phyloP scores from a whole-genome alignment of 2,888 invertebrate species.

The Ophion obscuratus region DNA sequence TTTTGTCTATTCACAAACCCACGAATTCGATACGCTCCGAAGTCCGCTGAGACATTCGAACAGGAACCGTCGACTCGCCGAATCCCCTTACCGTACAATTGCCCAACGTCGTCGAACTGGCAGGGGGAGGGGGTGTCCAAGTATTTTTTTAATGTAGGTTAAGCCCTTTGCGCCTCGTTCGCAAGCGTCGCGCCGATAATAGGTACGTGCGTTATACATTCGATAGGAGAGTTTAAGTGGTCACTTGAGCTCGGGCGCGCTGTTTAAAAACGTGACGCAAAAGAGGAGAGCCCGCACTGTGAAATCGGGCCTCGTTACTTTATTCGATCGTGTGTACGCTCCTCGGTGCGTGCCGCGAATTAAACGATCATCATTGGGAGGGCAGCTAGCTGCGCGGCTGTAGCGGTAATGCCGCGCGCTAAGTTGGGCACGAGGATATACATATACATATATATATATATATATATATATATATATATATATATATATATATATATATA shows the following conservation, averaged over 20 bases:
- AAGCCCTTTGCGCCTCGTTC: not conserved
- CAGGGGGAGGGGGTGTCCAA: too few relatives aligned
- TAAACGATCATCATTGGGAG: slow-evolving; percentile 55
- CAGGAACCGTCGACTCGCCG: too few relatives aligned
- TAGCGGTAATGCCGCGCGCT: slow-evolving; percentile 57
- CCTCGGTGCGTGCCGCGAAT: slow-evolving; percentile 60
- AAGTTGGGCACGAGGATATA: slow-evolving; percentile 48
- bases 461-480: too few relatives aligned
- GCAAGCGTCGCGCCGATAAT: not conserved
- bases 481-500: too few relatives aligned
- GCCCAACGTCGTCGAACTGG: too few relatives aligned
- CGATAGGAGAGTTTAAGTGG: slow-evolving; percentile 53
- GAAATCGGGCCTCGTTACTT: slow-evolving; percentile 57
- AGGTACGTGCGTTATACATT: slow-evolving; percentile 19
- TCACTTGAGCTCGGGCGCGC: slow-evolving; percentile 39
- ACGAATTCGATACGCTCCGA: too few relatives aligned
- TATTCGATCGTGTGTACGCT: slow-evolving; percentile 40
- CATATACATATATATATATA: not conserved
- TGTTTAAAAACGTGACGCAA: slow-evolving; percentile 46
- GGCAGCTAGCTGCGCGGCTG: slow-evolving; percentile 28
- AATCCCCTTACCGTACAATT: too few relatives aligned
- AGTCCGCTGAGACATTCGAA: too few relatives aligned
- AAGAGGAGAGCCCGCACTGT: slow-evolving; percentile 46
- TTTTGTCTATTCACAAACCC: too few relatives aligned
- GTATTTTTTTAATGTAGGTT: too few relatives aligned